phyloP scores from a whole-genome alignment of 2,113 vertebrate species.

The Hiodon alosoides region DNA sequence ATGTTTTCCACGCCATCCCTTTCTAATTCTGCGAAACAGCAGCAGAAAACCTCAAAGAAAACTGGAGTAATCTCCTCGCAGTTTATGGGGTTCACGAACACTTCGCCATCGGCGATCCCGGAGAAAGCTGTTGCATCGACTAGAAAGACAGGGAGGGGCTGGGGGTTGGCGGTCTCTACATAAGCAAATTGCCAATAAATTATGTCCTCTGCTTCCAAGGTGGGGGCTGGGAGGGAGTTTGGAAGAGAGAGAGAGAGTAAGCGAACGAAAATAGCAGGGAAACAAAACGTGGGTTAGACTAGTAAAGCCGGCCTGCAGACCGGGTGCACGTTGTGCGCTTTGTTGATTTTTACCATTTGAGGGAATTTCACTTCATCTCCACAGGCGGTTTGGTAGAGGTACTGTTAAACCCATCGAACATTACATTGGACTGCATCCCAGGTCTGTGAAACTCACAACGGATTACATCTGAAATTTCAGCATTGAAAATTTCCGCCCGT shows the following conservation, averaged over 20 bases:
- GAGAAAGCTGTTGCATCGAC: slow-evolving; percentile 25
- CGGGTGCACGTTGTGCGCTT: slow-evolving; percentile 14
- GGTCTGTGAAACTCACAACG: slow-evolving; percentile 17
- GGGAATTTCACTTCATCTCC: slow-evolving; percentile 21
- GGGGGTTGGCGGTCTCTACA: slow-evolving; percentile 35
- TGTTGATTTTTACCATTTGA: slow-evolving; percentile 10
- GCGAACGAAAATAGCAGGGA: slow-evolving; percentile 22
- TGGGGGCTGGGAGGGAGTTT: slow-evolving; percentile 22
- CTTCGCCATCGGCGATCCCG: neutral
- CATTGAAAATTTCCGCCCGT: slow-evolving; percentile 2
- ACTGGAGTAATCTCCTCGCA: neutral
- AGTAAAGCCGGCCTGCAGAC: slow-evolving; percentile 19
- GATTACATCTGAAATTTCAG: slow-evolving; percentile 29
- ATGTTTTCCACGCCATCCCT: neutral
- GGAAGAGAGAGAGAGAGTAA: slow-evolving; percentile 24
- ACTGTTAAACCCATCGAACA: neutral
- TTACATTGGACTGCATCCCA: slow-evolving; percentile 21
- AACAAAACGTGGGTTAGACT: slow-evolving; percentile 20
- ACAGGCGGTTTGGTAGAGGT: neutral
- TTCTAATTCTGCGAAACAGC: neutral
- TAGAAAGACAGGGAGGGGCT: slow-evolving; percentile 23
- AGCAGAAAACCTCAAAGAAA: neutral
- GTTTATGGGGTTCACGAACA: neutral
- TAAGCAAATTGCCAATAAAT: slow-evolving; percentile 50
- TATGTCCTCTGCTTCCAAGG: slow-evolving; percentile 34